Conservation (phyloP, 2,888 invertebrate genomes). For the Rhyacophila evoluta region DNA sequence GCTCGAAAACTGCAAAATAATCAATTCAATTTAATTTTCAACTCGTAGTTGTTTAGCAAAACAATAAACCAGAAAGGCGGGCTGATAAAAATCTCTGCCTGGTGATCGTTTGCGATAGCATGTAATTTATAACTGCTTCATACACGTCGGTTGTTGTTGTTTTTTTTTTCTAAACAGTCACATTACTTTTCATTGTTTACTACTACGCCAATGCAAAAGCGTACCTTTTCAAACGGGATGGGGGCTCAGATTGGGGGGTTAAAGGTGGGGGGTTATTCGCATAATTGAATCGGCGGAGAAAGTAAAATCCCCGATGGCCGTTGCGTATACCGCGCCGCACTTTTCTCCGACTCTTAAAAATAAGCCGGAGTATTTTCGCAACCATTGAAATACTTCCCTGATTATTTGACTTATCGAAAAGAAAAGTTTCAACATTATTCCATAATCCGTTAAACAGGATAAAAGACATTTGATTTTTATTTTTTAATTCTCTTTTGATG, state of each 20-base stretch:
- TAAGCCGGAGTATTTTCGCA: neutral
- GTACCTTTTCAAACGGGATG: neutral
- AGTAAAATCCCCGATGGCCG: conserved; percentile 28
- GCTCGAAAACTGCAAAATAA: neutral
- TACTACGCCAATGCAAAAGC: conserved; percentile 2
- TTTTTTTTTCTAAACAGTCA: neutral
- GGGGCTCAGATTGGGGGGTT: neutral
- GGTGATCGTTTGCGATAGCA: conserved; percentile 1
- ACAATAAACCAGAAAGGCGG: conserved; percentile 8
- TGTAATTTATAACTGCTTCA: conserved; percentile 24
- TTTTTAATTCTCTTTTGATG: neutral
- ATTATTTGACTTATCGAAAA: conserved; percentile 8
- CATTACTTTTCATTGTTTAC: conserved; percentile 5
- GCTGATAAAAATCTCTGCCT: neutral
- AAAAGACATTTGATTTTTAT: conserved; percentile 1
- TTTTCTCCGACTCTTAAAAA: conserved; percentile 5
- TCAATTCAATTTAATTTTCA: neutral
- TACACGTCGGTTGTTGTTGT: neutral
- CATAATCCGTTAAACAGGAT: neutral
- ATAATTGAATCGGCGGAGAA: conserved; percentile 47
- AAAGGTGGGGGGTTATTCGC: conserved; percentile 40
- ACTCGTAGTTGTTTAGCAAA: neutral
- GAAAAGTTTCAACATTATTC: neutral
- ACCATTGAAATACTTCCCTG: neutral
- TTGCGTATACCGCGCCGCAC: conserved; percentile 31